These are phyloP conservation scores for Cheiracanthium punctorium DNA, from an alignment of 2,888 invertebrate genomes.

Conservation along the genomic window DNA sequence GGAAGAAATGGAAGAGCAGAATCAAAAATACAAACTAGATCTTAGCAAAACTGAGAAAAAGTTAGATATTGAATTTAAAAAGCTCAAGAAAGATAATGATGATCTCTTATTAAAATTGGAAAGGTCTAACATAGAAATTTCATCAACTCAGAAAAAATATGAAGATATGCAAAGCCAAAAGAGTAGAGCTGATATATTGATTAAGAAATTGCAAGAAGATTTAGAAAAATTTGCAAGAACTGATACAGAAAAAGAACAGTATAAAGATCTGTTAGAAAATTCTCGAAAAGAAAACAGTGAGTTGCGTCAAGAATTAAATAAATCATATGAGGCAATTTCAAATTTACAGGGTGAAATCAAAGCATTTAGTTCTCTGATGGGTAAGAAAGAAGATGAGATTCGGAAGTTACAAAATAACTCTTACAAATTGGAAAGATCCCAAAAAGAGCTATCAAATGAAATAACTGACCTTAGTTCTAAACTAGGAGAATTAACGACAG, in stretches of 20 bases:
- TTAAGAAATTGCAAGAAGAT: slow-evolving; percentile 45
- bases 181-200: slow-evolving; percentile 26
- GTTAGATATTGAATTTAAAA: slow-evolving; percentile 42
- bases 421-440: slow-evolving; percentile 80
- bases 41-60: slow-evolving; percentile 35
- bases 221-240: slow-evolving; percentile 36
- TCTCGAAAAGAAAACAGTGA: slow-evolving; percentile 40
- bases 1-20: slow-evolving; percentile 37
- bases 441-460: slow-evolving; percentile 25
- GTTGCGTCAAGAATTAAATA: slow-evolving; percentile 32
- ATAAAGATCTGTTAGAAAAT: slow-evolving; percentile 36
- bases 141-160: slow-evolving; percentile 34
- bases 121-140: slow-evolving; percentile 29
- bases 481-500: slow-evolving; percentile 78
- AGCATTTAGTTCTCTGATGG: slow-evolving; percentile 38
- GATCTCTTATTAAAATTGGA: slow-evolving; percentile 36
- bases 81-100: slow-evolving; percentile 31
- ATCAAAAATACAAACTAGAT: slow-evolving; percentile 39
- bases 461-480: slow-evolving; percentile 84
- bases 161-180: slow-evolving; percentile 47
- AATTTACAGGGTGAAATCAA: slow-evolving; percentile 60
- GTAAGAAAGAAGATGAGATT: slow-evolving; percentile 53
- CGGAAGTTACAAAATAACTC: slow-evolving; percentile 85
- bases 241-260: slow-evolving; percentile 38
- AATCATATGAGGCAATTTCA: slow-evolving; percentile 36